Evolutionary conservation across 2,113 vertebrate species (phyloP), one percentile per base, ranked within the genome.

Genomic region (Cyprinodon variegatus): DNA sequence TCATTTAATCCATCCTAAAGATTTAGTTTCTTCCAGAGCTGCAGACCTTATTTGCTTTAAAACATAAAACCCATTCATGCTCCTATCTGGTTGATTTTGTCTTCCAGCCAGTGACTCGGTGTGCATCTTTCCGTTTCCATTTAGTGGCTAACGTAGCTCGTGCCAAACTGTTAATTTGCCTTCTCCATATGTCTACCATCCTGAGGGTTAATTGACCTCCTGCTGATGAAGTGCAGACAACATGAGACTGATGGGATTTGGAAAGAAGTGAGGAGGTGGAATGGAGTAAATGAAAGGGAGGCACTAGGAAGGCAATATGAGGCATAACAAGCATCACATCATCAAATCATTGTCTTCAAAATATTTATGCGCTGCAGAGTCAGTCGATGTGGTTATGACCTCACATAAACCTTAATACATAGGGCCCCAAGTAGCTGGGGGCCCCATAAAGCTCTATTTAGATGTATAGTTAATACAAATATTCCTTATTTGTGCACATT

Each of bases 141-240:
- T 79, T 70, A 75, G 36, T 59, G 74, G 74, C 57, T 85, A 77
- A 83, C 70, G 78, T 69, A 81, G 78, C 84, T 72, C 61, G 65
- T 48, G 68, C 68, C 72, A 46, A 75, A 40, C 48, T 77, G 64
- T 39, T 85, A 72, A 85, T 79, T 82, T 43, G 37, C 62, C 29
- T 45, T 79, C 75, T 75, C 66, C 11, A 45, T 36, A 22, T 41
- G 59, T 73, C 64, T 79, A 77, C 79, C 78, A 71, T 77, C 75
- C 60, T 37, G 76, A 80, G 68, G 81, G 61, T 70, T 85, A 69
- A 82, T 78, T 86, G 88, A 87, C 88, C 76, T 77, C 57, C 74
- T 70, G 78, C 68, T 82, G 79, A 82, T 82, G 76, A 80, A 84
- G 76, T 84, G 73, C 53, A 79, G 73, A 78, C 70, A 79, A 65